phyloP scores from a whole-genome alignment of 2,888 invertebrate genomes.

The Eudasyphora cyanicolor region DNA sequence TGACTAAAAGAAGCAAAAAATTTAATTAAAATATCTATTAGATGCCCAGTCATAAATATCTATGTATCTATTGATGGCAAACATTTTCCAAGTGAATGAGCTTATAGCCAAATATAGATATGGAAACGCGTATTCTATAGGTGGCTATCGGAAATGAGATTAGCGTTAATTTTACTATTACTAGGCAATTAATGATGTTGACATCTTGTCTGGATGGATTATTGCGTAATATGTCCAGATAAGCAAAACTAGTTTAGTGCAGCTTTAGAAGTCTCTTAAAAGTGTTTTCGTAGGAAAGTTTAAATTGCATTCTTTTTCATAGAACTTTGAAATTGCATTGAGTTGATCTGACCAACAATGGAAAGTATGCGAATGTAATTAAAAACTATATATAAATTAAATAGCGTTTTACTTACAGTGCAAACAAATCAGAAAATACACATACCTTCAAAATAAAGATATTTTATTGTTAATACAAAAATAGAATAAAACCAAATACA shows the following conservation, averaged over 20 bases:
- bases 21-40: slow-evolving; percentile 25
- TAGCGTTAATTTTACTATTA: not conserved
- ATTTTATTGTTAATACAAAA: too few species aligned
- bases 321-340: too few species aligned
- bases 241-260: too few species aligned
- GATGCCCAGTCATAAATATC: not conserved
- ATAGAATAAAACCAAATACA: too few species aligned
- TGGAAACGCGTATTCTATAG: not conserved
- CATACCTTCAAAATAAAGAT: not conserved
- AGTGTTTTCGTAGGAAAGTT: too few species aligned
- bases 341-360: not conserved
- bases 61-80: not conserved
- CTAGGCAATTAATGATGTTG: not conserved
- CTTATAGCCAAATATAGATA: not conserved
- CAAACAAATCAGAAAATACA: too few species aligned
- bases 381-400: not conserved
- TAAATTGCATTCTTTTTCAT: too few species aligned
- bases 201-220: not conserved
- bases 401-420: not conserved
- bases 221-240: too few species aligned
- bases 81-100: not conserved
- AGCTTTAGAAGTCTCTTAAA: too few species aligned
- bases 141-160: not conserved
- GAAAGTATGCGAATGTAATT: not conserved
- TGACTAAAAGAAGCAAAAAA: slow-evolving; percentile 16